Conservation (phyloP, 2,113 vertebrate species). For the Xyliphius kryptos region DNA sequence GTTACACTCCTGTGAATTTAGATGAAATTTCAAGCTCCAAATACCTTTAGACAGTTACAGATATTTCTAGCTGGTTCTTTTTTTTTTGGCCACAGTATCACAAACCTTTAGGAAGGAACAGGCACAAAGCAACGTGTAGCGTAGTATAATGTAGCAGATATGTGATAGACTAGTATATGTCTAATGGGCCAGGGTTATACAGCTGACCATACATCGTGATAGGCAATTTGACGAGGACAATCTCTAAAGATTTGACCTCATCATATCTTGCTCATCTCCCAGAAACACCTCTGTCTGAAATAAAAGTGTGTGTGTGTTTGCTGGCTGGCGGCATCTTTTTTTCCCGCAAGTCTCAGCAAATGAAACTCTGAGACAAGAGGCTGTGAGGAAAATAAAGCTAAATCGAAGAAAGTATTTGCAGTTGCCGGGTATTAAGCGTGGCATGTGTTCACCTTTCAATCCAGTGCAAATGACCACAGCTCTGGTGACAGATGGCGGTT, state of each 20-base stretch:
- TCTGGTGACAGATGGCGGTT: slow-evolving; percentile 18
- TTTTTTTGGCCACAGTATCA: too few species aligned
- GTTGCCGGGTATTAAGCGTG: too few species aligned
- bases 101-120: too few species aligned
- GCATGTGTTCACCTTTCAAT: too few species aligned
- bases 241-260: slow-evolving; percentile 25
- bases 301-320: background rate
- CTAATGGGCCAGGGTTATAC: slow-evolving; percentile 3
- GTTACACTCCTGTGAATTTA: too few species aligned
- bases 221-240: slow-evolving; percentile 24
- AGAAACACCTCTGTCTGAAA: slow-evolving; percentile 11
- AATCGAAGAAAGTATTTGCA: too few species aligned
- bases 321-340: slow-evolving; percentile 17
- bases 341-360: background rate
- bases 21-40: too few species aligned
- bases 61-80: too few species aligned
- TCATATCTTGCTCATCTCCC: slow-evolving; percentile 16
- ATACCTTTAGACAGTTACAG: too few species aligned
- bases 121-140: slow-evolving; percentile 9
- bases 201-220: slow-evolving; percentile 6
- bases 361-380: slow-evolving; percentile 3
- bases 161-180: background rate
- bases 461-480: slow-evolving; percentile 15
- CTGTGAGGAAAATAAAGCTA: background rate
- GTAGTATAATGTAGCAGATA: background rate